Percentiles rank a stretch among this genome's conserved stretches.
phyloP scores from a whole-genome alignment of 2,113 vertebrate genomes.

The Eupsittula cactorum region DNA sequence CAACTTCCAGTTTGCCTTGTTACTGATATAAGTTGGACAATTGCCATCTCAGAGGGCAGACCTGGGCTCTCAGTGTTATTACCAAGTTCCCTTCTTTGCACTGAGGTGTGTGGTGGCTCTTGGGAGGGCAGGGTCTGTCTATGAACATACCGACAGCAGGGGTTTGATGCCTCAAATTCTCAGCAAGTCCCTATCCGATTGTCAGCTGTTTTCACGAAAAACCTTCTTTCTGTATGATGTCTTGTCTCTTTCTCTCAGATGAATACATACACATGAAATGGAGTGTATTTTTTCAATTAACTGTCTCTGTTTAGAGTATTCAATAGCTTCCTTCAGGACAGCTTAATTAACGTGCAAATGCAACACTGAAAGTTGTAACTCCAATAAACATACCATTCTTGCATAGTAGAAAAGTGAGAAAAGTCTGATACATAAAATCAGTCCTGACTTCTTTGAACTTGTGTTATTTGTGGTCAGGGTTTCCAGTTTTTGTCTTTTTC shows the following conservation, averaged over 20 bases:
- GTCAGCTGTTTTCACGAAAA: background rate
- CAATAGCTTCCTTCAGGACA: background rate
- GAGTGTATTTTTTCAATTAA: background rate
- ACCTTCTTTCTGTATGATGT: background rate
- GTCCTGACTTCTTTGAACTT: background rate
- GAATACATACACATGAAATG: background rate
- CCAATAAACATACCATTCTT: background rate
- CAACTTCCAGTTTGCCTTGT: background rate
- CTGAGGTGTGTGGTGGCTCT: background rate
- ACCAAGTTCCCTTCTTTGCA: background rate
- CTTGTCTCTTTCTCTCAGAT: background rate
- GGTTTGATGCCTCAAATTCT: background rate
- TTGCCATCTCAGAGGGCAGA: background rate
- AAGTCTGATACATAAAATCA: background rate
- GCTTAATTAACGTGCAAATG: background rate
- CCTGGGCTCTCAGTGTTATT: background rate
- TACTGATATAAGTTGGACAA: constrained; percentile 7
- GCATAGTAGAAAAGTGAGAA: background rate
- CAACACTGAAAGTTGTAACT: background rate
- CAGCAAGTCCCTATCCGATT: background rate
- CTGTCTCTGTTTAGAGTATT: background rate
- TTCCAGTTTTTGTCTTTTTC: background rate
- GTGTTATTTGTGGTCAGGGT: background rate
- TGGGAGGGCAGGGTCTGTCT: background rate
- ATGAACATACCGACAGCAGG: background rate